Percentiles rank a stretch among this genome's conserved stretches.
Evolutionary conservation across 2,797 vertebrate species (phyloP).

Genomic region (Sciurus carolinensis): DNA sequence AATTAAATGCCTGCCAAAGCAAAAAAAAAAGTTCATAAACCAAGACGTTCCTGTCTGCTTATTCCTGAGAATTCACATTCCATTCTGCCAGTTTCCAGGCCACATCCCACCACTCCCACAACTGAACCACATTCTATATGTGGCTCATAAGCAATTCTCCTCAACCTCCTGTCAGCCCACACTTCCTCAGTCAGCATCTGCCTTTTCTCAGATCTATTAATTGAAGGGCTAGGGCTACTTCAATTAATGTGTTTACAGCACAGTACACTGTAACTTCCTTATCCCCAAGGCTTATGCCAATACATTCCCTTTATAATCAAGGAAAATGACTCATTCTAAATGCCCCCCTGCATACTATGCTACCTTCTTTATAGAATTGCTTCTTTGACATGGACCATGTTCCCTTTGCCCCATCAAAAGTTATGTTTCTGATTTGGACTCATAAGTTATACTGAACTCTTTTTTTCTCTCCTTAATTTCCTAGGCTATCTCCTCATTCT

Average conservation of each 20-base stretch:
- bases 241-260: background rate
- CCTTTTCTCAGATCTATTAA: constrained; percentile 8
- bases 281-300: background rate
- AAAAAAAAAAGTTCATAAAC: constrained; percentile 26
- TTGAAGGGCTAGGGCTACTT: background rate
- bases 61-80: constrained; percentile 32
- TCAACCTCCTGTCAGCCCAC: background rate
- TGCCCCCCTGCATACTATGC: background rate
- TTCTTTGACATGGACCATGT: background rate
- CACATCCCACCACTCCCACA: background rate
- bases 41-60: background rate
- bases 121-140: background rate
- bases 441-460: background rate
- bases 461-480: background rate
- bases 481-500: background rate
- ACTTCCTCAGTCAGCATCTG: background rate
- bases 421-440: background rate
- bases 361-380: background rate
- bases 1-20: constrained; percentile 52
- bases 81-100: background rate
- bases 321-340: background rate
- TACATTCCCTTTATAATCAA: background rate
- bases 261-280: background rate
- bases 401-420: background rate
- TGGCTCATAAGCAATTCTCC: background rate